phyloP scores from a whole-genome alignment of 2,888 invertebrate genomes.

The Eremobia ochroleuca region DNA sequence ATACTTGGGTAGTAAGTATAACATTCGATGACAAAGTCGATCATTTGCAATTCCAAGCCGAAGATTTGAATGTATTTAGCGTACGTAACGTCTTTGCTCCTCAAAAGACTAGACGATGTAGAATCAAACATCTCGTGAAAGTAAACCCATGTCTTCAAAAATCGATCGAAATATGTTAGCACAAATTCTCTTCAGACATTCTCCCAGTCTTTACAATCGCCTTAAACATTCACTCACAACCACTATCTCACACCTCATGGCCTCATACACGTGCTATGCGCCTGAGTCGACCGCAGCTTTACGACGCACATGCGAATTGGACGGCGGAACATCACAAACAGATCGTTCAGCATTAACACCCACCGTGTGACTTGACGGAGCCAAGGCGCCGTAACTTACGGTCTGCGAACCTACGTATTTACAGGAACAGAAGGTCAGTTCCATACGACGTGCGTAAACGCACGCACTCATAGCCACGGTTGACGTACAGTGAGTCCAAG shows the following conservation, averaged over 20 bases:
- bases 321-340: slow-evolving; percentile 82
- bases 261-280: slow-evolving; percentile 68
- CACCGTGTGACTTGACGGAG: slow-evolving; percentile 67
- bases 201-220: neutral
- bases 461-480: neutral
- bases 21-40: neutral
- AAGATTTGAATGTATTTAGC: neutral
- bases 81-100: neutral
- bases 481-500: neutral
- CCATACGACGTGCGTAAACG: neutral
- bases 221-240: slow-evolving; percentile 41
- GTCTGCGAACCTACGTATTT: slow-evolving; percentile 48
- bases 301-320: slow-evolving; percentile 81
- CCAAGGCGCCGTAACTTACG: slow-evolving; percentile 65
- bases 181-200: neutral
- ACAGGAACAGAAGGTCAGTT: neutral
- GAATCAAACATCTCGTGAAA: neutral
- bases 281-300: slow-evolving; percentile 82
- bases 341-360: slow-evolving; percentile 71
- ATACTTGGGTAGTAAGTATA: neutral
- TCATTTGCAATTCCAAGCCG: neutral
- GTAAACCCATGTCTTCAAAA: neutral
- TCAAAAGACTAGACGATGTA: neutral
- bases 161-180: neutral
- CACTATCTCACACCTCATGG: slow-evolving; percentile 47